Conservation (phyloP, 1,140 invertebrate species). For the Cyclargus thomasi region DNA sequence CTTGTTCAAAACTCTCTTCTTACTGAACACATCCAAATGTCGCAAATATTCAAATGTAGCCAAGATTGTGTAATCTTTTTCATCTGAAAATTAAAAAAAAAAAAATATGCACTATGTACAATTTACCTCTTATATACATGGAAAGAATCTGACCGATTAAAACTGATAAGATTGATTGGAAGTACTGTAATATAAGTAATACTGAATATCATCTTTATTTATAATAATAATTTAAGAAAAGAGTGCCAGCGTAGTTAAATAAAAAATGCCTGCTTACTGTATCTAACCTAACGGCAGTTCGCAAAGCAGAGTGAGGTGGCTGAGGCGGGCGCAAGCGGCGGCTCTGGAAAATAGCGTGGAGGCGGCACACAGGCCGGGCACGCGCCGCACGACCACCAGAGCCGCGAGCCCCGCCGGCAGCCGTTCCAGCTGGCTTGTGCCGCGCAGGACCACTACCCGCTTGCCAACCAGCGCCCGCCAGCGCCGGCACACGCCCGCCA, state of each 20-base stretch:
- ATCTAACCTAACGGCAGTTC: constrained; percentile 17
- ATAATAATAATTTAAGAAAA: too few relatives aligned
- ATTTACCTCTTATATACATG: too few relatives aligned
- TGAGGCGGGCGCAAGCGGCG: neutral
- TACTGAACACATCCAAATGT: constrained; percentile 37
- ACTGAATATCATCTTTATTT: too few relatives aligned
- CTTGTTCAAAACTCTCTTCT: constrained; percentile 11
- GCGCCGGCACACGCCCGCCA: constrained; percentile 26
- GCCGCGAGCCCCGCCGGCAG: constrained; percentile 3
- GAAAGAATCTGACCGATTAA: too few relatives aligned
- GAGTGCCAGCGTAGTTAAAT: too few relatives aligned
- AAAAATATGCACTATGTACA: too few relatives aligned
- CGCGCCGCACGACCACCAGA: neutral
- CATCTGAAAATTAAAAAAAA: constrained; percentile 17
- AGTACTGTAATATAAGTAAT: too few relatives aligned
- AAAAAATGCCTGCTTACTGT: neutral
- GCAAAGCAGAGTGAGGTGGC: constrained; percentile 22
- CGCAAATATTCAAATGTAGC: constrained; percentile 24
- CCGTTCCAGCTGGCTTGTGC: neutral
- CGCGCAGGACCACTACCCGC: constrained; percentile 7
- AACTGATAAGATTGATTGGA: too few relatives aligned
- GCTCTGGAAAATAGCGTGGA: neutral
- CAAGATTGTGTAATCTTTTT: constrained; percentile 20
- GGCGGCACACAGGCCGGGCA: neutral
- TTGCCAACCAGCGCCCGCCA: constrained; percentile 11